Base-by-base conservation (phyloP, 1,140 invertebrate genomes). In the Drosophila kohkoa region DNA sequence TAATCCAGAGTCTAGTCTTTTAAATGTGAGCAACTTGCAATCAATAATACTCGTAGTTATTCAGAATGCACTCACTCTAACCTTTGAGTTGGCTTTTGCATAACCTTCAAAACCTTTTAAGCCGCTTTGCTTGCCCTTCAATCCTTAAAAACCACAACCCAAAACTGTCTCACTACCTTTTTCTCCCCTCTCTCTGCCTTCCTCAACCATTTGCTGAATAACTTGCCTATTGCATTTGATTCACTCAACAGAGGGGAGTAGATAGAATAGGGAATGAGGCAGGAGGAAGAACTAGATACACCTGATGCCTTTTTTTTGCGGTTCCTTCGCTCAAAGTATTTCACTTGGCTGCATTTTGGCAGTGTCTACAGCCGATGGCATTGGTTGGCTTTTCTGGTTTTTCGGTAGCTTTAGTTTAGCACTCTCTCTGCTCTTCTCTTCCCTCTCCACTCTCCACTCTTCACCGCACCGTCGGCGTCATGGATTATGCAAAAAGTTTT, bases 401-500 rank as follows among this genome's bases (percentile, higher is more conserved):
- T 32, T 15, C 6, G 57, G 2, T 35, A 5, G 45, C 28, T 8
- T 41, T 30, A 32, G 28, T 8, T 41, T 45, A 8, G 30, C 45
- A 38, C 10, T 30, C 15, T 52, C 54, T 10, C 52, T 30, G 20
- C 45, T n/a, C 30, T 32, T 5, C 10, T 15, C n/a, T 35, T 13
- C 3, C 20, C 20, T 25, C 20, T 25, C n/a, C n/a, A n/a, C n/a
- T 16, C 16, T 1, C 20, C n/a, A 38, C 13, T 8, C 3, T 11
- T 55, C 15, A 62, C 20, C 49, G 8, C 52, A 46, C 43, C 28
- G 64, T 54, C 60, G 60, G 58, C 70, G 57, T 77, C 83, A 70
- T 83, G 85, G 85, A 89, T 89, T 89, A 89, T 89, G 85, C 85
- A 89, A 85, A 89, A 89, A 89, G 85, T 89, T 89, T 89, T 89